Conservation (phyloP, 1,140 invertebrate genomes). For the Bombus difficillimus region DNA sequence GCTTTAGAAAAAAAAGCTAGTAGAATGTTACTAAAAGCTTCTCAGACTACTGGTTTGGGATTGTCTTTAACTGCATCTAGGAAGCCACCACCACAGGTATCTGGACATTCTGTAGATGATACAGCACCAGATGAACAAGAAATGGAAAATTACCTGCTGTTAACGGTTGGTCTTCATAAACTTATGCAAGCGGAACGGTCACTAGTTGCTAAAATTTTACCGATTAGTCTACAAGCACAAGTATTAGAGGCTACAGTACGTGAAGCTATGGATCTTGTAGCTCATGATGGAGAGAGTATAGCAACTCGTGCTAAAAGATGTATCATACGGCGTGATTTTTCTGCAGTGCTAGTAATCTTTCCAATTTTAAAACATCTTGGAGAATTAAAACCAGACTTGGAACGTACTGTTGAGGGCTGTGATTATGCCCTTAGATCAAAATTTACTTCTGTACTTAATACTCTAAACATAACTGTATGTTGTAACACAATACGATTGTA, state of each 20-base stretch:
- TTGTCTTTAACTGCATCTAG: slow-evolving; percentile 77
- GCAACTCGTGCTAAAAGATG: slow-evolving; percentile 90
- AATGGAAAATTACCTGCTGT: slow-evolving; percentile 93
- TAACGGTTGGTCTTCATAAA: slow-evolving; percentile 92
- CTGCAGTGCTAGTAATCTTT: slow-evolving; percentile 92
- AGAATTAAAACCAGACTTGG: slow-evolving; percentile 92
- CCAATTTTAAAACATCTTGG: slow-evolving; percentile 93
- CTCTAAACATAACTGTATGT: slow-evolving; percentile 88
- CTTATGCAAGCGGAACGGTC: slow-evolving; percentile 94
- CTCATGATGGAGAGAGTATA: slow-evolving; percentile 93
- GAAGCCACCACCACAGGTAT: slow-evolving; percentile 74
- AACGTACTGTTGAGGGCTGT: slow-evolving; percentile 89
- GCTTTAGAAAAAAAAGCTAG: slow-evolving; percentile 94
- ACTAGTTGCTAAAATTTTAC: slow-evolving; percentile 92
- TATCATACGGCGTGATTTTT: slow-evolving; percentile 91
- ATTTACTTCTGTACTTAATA: slow-evolving; percentile 89
- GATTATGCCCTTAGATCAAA: slow-evolving; percentile 88
- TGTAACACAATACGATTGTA: background rate
- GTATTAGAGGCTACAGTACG: slow-evolving; percentile 93
- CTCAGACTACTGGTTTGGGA: slow-evolving; percentile 85
- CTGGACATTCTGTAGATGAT: slow-evolving; percentile 73
- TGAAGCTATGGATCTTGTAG: slow-evolving; percentile 92
- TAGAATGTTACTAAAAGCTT: slow-evolving; percentile 92
- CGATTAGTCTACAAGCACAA: slow-evolving; percentile 89
- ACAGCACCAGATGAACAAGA: slow-evolving; percentile 89